Conservation (phyloP, 2,113 vertebrate species). For the Felis catus region DNA sequence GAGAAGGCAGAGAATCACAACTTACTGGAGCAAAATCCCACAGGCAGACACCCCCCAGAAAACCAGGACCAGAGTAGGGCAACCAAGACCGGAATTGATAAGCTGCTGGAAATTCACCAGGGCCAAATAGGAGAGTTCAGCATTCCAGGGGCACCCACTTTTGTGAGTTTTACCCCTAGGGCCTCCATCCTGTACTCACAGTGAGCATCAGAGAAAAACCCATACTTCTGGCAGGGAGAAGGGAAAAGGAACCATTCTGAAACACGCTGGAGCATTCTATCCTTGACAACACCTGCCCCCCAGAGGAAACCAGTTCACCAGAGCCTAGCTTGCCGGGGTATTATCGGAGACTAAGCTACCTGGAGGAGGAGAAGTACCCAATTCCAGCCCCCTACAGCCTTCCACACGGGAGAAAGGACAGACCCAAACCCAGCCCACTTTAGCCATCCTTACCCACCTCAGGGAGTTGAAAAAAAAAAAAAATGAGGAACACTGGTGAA, state of each 20-base stretch:
- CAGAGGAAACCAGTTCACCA: neutral
- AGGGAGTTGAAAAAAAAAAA: no score
- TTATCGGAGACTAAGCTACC: neutral
- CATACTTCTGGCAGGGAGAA: neutral
- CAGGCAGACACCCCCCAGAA: no score
- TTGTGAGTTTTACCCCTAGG: neutral
- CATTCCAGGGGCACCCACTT: neutral
- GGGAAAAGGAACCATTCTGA: neutral
- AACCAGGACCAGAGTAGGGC: neutral
- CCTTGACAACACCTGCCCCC: neutral
- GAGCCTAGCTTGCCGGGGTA: neutral
- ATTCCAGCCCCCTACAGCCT: neutral
- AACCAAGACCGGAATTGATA: neutral
- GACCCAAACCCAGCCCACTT: neutral
- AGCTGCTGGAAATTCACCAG: neutral
- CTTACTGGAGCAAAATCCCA: neutral
- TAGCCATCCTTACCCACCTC: neutral
- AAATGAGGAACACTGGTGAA: neutral
- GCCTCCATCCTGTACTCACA: neutral
- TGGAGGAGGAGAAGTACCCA: neutral
- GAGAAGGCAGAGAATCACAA: neutral
- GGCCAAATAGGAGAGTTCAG: neutral
- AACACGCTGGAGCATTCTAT: neutral
- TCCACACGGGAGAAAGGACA: neutral
- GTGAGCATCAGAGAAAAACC: neutral